These are phyloP conservation scores for Brachionus rotundiformis DNA, from an alignment of 1,140 invertebrate genomes.

Conservation along the genomic window DNA sequence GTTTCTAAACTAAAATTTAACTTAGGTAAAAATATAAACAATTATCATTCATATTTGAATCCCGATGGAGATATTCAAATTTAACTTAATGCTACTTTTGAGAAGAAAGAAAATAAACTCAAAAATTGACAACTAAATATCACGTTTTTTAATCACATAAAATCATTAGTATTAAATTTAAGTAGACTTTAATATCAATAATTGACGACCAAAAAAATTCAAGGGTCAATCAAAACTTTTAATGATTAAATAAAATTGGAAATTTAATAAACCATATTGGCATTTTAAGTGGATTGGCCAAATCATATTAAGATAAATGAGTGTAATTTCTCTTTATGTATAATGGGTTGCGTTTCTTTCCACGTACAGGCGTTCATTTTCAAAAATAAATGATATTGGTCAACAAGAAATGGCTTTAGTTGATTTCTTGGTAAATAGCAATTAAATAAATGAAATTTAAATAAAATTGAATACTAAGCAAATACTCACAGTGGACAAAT, in stretches of 20 bases:
- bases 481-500: not conserved
- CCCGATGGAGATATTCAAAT: not conserved
- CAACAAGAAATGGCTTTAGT: not conserved
- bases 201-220: too few species aligned
- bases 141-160: not conserved
- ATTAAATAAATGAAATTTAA: constrained; percentile 18
- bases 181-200: too few species aligned
- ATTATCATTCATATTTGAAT: not conserved
- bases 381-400: not conserved
- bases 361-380: constrained; percentile 5
- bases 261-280: not conserved
- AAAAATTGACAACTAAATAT: not conserved
- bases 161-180: not conserved
- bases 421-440: constrained; percentile 4
- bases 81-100: not conserved
- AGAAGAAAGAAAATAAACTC: not conserved
- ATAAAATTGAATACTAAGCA: not conserved
- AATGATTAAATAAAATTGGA: not conserved
- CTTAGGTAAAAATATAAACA: too few species aligned
- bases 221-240: too few species aligned
- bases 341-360: not conserved
- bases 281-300: not conserved
- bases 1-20: too few species aligned
- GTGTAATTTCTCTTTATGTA: not conserved
- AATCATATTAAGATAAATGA: not conserved